Base-by-base conservation (phyloP, 2,888 invertebrate species). In the Lasioglossum vierecki region DNA sequence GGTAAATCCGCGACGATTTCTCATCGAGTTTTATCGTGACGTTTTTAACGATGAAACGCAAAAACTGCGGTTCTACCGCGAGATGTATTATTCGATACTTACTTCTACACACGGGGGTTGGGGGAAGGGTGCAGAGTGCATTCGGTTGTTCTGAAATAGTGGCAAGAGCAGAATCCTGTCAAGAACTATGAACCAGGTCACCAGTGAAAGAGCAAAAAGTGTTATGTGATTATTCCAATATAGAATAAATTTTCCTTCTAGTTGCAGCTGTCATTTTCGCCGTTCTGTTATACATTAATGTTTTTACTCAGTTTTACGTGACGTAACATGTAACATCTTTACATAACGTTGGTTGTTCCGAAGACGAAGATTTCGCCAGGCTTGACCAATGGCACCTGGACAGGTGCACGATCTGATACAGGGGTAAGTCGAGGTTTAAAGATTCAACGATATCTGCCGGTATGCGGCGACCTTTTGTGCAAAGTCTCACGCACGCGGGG, bases 381-480 rank as follows among this genome's bases (percentile, higher is more conserved):
- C 30, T 35, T 3, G 15, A 13, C 15, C 44, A 63, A 70, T 63
- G n/a, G 60, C 9, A 26, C 9, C 49, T 60, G 53, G 70, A 49
- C 73, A 77, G 76, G 79, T 86, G 26, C 76, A 39, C 73, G 79
- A 49, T 60, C 72, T 71, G 80, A 72, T 78, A 86, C 78, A 72
- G 75, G 22, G 77, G 39, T 84, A 82, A 85, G 77, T 80, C 80
- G 84, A 81, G 79, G 80, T 89, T 88, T 90, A 87, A 89, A 89
- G 89, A 90, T 90, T 87, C 87, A 89, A 89, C 90, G 89, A 8
- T 63, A 30, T 81, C 66, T 80, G 81, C 70, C 35, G 78, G 80
- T 91, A 88, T 86, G 85, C 84, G 73, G 75, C 79, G 85, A 86
- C 81, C 84, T 87, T 90, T 90, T 89, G 87, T 89, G 78, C 76